These are phyloP conservation scores for Cetonia aurata DNA, from an alignment of 2,888 invertebrate species.

Conservation along the genomic window DNA sequence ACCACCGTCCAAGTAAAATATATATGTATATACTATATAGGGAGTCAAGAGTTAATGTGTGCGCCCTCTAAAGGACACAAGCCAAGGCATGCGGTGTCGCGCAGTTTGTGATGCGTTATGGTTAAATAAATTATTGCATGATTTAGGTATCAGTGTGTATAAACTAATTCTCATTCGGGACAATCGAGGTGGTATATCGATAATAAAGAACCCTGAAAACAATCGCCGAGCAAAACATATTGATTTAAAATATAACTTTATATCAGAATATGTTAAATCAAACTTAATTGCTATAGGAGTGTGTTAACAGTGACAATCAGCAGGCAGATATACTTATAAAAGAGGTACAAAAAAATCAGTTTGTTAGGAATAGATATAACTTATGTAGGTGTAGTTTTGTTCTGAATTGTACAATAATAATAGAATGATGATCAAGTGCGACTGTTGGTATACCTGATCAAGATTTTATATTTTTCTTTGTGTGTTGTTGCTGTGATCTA, in stretches of 20 bases:
- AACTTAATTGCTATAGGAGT: neutral
- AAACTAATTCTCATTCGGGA: neutral
- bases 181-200: neutral
- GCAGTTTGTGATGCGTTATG: neutral
- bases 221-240: neutral
- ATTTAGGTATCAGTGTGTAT: neutral
- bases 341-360: neutral
- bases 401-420: neutral
- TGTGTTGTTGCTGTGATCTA: too few relatives aligned
- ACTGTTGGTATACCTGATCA: too few relatives aligned
- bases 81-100: neutral
- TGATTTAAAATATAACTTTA: slow-evolving; percentile 1
- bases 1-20: too few relatives aligned
- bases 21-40: too few relatives aligned
- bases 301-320: neutral
- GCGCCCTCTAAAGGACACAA: neutral
- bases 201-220: slow-evolving; percentile 7
- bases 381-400: neutral
- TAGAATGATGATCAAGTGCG: too few relatives aligned
- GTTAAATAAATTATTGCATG: neutral
- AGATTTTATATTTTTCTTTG: too few relatives aligned
- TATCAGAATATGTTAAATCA: neutral
- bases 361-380: neutral
- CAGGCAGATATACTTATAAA: slow-evolving; percentile 1
- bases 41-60: too few relatives aligned